Evolutionary conservation across 2,113 vertebrate genomes (phyloP).

Genomic region (Himantopus leucocephalus): DNA sequence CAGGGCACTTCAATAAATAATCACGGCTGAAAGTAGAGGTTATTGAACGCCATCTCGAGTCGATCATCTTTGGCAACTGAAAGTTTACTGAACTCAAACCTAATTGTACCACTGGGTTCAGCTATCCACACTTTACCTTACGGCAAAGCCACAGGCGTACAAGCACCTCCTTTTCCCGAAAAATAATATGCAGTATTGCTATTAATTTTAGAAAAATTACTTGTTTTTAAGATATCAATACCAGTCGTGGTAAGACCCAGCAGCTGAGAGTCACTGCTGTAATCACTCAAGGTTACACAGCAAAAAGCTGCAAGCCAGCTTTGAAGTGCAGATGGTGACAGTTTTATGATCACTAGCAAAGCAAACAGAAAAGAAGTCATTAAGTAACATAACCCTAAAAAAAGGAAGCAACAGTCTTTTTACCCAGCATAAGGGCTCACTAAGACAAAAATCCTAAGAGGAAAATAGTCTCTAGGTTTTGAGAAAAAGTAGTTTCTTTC

Average conservation of each 20-base stretch:
- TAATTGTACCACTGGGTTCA: not conserved
- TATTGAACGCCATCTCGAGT: not conserved
- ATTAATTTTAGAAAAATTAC: not conserved
- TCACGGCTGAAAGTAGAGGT: not conserved
- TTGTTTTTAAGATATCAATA: not conserved
- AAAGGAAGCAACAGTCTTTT: not conserved
- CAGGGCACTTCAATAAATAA: not conserved
- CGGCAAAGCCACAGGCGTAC: not conserved
- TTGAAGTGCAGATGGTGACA: conserved; percentile 7
- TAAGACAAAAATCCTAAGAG: not conserved
- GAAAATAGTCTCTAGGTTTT: not conserved
- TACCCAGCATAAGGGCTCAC: not conserved
- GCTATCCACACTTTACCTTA: not conserved
- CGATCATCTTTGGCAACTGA: not conserved
- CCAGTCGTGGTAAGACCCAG: accelerated
- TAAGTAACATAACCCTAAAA: not conserved
- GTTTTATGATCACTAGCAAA: not conserved
- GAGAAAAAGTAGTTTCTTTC: not conserved
- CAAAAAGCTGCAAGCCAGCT: not conserved
- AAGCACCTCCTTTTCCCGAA: not conserved
- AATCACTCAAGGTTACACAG: not conserved
- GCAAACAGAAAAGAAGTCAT: not conserved
- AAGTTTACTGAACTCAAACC: not conserved
- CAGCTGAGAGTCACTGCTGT: not conserved
- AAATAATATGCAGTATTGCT: accelerated